Base-by-base conservation (phyloP, 2,888 invertebrate species). In the Celastrina argiolus region DNA sequence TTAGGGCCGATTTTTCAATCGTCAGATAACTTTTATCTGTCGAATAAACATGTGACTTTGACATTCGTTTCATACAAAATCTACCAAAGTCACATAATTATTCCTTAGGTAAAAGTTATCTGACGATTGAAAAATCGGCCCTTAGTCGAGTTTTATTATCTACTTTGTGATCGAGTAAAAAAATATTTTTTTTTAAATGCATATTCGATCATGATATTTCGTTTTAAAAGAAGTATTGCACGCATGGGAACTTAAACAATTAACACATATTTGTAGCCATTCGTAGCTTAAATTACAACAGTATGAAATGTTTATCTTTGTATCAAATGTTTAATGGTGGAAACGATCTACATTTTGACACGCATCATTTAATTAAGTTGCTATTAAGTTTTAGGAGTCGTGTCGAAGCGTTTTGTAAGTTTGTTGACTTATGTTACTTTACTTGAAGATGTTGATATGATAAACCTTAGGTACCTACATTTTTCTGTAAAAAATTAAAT, bases 171-270 rank as follows among this genome's bases (percentile, higher is more conserved):
- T n/a, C n/a, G n/a, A n/a, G n/a, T n/a, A n/a, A n/a, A n/a, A n/a
- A n/a, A n/a, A n/a, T n/a, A n/a, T n/a, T n/a, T n/a, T n/a, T 45
- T 45, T 42, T 8, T 18, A 2, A 51, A 26, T 22, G 51, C 51
- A 26, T 51, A 22, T 51, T 26, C 22, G 12, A n/a, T 10, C 22
- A 2, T 22, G n/a, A n/a, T n/a, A n/a, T n/a, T n/a, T n/a, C n/a
- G 12, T 51, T 51, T 51, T 26, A 8, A 51, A 26, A 22, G 51
- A 51, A 45, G 36, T 59, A 59, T 59, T 59, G 59, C 31, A 31
- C 31, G 58, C 59, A 61, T 61, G 61, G 61, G 61, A 61, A 61
- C 61, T 22, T 61, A 14, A 39, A 26, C 61, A 39, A 61, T 61
- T 61, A 61, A 61, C 61, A 61, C 61, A 61, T 14, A 26, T 34